Conservation (phyloP, 2,113 vertebrate genomes). For the Oplegnathus fasciatus region DNA sequence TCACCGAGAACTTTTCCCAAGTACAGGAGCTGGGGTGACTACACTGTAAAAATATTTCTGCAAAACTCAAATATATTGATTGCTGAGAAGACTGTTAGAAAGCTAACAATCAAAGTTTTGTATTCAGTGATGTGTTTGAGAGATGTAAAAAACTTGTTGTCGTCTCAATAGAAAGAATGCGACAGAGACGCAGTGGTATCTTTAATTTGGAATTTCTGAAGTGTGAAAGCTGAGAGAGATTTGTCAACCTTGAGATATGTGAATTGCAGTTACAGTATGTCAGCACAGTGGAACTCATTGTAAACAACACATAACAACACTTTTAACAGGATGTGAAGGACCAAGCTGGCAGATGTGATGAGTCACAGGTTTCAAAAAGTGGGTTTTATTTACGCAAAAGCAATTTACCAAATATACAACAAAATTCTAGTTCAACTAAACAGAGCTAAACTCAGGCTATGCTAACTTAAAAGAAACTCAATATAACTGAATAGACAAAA, state of each 20-base stretch:
- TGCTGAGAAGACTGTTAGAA: background rate
- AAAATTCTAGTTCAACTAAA: background rate
- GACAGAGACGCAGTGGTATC: background rate
- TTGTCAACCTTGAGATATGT: background rate
- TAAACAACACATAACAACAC: background rate
- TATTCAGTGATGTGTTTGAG: background rate
- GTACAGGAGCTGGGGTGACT: constrained; percentile 77
- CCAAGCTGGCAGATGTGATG: background rate
- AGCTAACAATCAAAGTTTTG: background rate
- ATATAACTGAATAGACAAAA: background rate
- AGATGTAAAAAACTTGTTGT: background rate
- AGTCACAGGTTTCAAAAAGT: background rate
- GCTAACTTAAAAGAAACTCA: background rate
- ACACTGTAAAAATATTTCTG: constrained; percentile 66
- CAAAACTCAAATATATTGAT: background rate
- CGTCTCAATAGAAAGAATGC: background rate
- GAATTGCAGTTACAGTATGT: background rate
- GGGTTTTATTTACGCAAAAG: background rate
- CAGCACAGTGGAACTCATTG: background rate
- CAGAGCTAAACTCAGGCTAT: background rate
- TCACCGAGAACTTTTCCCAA: constrained; percentile 87
- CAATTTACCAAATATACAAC: background rate
- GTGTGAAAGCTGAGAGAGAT: background rate
- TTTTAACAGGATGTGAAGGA: background rate
- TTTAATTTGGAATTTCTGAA: background rate